These are phyloP conservation scores for Rana temporaria DNA, from an alignment of 2,113 vertebrate species.

Conservation along the genomic window DNA sequence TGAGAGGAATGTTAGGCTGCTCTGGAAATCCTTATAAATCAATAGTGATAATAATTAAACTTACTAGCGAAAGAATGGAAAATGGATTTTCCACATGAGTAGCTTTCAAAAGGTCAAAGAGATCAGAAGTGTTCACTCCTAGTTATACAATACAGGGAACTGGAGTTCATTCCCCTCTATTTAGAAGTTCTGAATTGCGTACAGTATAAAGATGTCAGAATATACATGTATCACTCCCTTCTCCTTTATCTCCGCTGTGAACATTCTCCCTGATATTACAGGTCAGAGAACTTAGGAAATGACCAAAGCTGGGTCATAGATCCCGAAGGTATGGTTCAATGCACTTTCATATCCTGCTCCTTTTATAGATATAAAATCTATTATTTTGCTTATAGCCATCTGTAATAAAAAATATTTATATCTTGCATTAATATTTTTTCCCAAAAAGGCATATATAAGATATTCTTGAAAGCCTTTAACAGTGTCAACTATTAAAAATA, in stretches of 20 bases:
- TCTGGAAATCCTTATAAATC: slow-evolving; percentile 62
- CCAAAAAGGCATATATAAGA: too few relatives aligned
- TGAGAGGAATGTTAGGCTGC: slow-evolving; percentile 47
- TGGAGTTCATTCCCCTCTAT: slow-evolving; percentile 41
- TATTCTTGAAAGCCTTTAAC: too few relatives aligned
- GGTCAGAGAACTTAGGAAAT: neutral
- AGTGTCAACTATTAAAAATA: too few relatives aligned
- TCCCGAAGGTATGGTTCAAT: too few relatives aligned
- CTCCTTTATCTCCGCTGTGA: neutral
- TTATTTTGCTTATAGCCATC: too few relatives aligned
- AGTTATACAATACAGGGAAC: slow-evolving; percentile 61
- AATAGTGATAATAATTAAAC: slow-evolving; percentile 66
- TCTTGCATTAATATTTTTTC: too few relatives aligned
- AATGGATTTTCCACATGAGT: slow-evolving; percentile 64
- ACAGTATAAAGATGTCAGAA: slow-evolving; percentile 26
- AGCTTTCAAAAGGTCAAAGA: slow-evolving; percentile 60
- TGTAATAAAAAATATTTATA: too few relatives aligned
- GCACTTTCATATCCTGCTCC: too few relatives aligned
- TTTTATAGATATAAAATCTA: too few relatives aligned
- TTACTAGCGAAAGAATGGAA: slow-evolving; percentile 63
- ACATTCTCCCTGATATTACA: neutral
- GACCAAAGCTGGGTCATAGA: too few relatives aligned
- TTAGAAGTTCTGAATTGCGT: slow-evolving; percentile 34
- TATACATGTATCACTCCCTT: neutral
- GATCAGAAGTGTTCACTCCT: slow-evolving; percentile 57